phyloP scores from a whole-genome alignment of 2,113 vertebrate genomes.

The Eurypyga helias region DNA sequence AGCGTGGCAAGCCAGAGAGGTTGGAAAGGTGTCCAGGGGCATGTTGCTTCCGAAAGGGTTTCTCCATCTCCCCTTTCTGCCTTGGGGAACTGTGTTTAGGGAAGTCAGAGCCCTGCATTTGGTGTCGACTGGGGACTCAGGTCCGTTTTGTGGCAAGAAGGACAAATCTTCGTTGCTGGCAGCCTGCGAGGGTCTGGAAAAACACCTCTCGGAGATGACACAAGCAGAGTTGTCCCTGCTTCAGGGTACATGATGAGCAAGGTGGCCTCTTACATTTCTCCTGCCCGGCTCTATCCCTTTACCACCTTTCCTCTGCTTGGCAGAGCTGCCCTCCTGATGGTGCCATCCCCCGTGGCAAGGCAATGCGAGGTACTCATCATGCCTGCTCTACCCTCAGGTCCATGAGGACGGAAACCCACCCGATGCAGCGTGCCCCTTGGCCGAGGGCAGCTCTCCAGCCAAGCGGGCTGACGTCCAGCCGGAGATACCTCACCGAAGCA shows the following conservation, averaged over 20 bases:
- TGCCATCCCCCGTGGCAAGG: accelerated
- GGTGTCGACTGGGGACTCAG: neutral
- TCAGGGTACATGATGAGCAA: accelerated
- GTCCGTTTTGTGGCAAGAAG: accelerated
- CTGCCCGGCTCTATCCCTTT: neutral
- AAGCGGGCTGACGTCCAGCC: neutral
- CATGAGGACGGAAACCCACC: accelerated
- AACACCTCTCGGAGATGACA: neutral
- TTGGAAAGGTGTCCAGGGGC: neutral
- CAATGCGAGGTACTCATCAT: accelerated
- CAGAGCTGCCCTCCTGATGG: neutral
- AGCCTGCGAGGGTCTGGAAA: neutral
- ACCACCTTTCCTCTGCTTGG: neutral
- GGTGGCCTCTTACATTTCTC: neutral
- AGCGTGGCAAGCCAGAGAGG: neutral
- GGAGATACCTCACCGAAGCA: too few species aligned
- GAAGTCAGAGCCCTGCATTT: neutral
- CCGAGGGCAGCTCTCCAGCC: neutral
- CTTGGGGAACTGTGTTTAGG: neutral
- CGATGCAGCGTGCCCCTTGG: accelerated
- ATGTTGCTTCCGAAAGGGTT: neutral
- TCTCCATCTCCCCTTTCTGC: neutral
- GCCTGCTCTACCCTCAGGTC: accelerated
- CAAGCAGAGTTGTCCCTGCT: neutral
- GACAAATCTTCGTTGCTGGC: accelerated